Percentiles rank a stretch among this genome's conserved stretches.
These are phyloP conservation scores for Poecilia gillii DNA, from an alignment of 2,797 vertebrate species.

Conservation along the genomic window DNA sequence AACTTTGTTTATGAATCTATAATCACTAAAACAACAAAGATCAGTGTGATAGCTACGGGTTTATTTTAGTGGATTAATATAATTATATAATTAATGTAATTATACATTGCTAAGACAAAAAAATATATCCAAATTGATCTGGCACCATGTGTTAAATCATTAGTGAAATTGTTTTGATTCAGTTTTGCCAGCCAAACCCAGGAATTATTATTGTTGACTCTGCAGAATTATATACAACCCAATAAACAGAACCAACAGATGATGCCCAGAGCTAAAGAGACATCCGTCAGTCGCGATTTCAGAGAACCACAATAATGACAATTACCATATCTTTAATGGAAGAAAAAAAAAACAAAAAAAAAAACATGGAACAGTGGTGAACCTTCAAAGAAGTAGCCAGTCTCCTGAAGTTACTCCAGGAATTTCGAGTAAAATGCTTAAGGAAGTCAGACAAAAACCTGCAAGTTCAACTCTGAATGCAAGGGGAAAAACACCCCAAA, in stretches of 20 bases:
- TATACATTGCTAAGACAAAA: background rate
- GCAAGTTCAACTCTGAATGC: background rate
- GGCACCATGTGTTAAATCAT: background rate
- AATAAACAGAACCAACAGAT: background rate
- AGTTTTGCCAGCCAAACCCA: background rate
- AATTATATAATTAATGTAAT: background rate
- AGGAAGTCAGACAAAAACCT: background rate
- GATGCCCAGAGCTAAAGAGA: background rate
- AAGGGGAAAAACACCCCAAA: background rate
- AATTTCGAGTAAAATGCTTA: background rate
- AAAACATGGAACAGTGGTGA: background rate
- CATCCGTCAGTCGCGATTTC: background rate
- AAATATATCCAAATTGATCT: background rate
- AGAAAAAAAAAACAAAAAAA: background rate
- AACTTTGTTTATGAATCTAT: background rate
- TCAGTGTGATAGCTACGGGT: background rate
- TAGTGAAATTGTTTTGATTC: background rate
- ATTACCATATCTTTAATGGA: background rate
- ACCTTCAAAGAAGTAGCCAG: background rate
- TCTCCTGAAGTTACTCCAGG: background rate
- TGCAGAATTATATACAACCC: background rate
- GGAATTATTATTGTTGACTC: background rate
- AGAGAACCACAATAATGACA: background rate
- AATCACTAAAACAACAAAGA: slow-evolving; percentile 5
- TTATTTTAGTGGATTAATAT: slow-evolving; percentile 9